Percentiles rank a stretch among this genome's conserved stretches.
phyloP scores from a whole-genome alignment of 2,113 vertebrate genomes.

The Eidolon helvum region DNA sequence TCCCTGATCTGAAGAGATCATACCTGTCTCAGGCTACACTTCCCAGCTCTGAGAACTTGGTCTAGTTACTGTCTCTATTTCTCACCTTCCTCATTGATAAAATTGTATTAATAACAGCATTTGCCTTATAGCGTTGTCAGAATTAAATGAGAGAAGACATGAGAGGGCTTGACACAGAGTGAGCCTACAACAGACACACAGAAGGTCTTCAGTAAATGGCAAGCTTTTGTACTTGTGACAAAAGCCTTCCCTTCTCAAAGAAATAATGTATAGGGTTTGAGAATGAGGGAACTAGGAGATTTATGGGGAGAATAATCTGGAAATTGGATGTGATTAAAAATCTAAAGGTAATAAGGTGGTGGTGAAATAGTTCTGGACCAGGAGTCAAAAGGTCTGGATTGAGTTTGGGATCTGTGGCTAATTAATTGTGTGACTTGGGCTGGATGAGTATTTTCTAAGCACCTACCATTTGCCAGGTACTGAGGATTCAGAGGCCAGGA shows the following conservation, averaged over 20 bases:
- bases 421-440: constrained; percentile 10
- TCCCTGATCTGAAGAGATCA: not conserved
- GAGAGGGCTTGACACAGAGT: not conserved
- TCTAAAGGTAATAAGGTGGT: constrained; percentile 35
- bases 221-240: not conserved
- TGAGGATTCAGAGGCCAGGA: not conserved
- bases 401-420: not conserved
- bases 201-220: not conserved
- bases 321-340: constrained; percentile 56
- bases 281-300: not conserved
- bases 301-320: constrained; percentile 26
- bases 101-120: not conserved
- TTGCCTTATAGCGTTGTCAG: not conserved
- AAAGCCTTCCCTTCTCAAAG: not conserved
- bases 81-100: not conserved
- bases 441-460: constrained; percentile 12
- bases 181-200: not conserved
- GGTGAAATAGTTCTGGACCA: constrained; percentile 38
- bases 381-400: constrained; percentile 40
- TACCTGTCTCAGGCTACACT: fast-evolving
- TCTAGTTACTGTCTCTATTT: not conserved
- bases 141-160: not conserved
- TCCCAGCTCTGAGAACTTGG: not conserved
- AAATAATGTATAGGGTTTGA: not conserved
- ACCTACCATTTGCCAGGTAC: not conserved